Evolutionary conservation across 2,113 vertebrate genomes (phyloP).

Genomic region (Rhynchopsitta pachyrhyncha): DNA sequence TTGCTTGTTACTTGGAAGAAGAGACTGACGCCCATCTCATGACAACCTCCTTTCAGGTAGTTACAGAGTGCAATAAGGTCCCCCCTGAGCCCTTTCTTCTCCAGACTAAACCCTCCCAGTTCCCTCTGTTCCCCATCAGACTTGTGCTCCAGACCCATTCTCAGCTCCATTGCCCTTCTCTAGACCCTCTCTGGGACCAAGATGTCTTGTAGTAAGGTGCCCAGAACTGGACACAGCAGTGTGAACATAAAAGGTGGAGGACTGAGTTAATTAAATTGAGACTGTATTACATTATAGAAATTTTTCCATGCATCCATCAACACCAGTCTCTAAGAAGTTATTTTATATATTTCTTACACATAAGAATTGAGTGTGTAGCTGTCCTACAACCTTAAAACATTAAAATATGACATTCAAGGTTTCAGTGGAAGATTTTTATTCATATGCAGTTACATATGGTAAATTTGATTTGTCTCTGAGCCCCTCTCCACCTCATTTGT

Average conservation of each 20-base stretch:
- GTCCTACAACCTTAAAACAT: not conserved
- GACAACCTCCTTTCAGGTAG: not conserved
- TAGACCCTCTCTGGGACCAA: not conserved
- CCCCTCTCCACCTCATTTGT: accelerated
- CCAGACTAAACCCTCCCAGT: not conserved
- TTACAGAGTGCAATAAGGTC: not conserved
- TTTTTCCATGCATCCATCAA: not conserved
- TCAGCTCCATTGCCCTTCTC: not conserved
- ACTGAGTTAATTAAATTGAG: not conserved
- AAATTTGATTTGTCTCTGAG: not conserved
- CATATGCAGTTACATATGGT: accelerated
- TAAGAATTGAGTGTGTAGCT: not conserved
- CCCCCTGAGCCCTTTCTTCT: not conserved
- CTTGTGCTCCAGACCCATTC: not conserved
- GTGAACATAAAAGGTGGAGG: not conserved
- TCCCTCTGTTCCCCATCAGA: not conserved
- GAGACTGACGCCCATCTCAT: not conserved
- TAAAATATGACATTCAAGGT: not conserved
- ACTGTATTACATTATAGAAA: not conserved
- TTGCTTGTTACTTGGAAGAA: not conserved
- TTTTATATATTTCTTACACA: not conserved
- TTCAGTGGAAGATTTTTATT: not conserved
- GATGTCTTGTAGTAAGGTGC: not conserved
- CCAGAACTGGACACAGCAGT: not conserved
- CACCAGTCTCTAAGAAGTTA: not conserved